Conservation (phyloP, 2,113 vertebrate genomes). For the Tichodroma muraria region DNA sequence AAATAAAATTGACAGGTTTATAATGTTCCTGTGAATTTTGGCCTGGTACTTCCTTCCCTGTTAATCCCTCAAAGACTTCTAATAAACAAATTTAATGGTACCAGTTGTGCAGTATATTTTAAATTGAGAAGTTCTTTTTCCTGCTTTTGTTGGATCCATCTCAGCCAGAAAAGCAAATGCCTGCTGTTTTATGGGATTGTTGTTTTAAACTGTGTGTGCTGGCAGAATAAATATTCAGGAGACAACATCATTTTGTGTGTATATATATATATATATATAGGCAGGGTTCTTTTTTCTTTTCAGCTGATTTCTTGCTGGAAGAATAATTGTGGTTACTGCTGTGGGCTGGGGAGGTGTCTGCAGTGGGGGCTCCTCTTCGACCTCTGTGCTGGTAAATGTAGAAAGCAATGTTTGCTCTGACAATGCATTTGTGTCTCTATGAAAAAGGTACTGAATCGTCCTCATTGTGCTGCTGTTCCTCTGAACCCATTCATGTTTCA, state of each 20-base stretch:
- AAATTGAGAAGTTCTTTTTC: background rate
- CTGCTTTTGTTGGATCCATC: background rate
- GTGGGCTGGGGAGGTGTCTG: background rate
- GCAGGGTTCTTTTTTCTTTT: background rate
- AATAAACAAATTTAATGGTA: background rate
- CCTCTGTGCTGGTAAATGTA: background rate
- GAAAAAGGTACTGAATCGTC: background rate
- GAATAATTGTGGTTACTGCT: background rate
- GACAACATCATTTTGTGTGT: background rate
- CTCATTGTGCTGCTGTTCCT: conserved; percentile 2
- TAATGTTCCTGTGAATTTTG: background rate
- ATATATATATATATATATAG: background rate
- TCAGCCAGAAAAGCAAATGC: background rate
- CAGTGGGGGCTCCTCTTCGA: background rate
- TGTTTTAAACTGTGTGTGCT: background rate
- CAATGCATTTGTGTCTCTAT: background rate
- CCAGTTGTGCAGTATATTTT: background rate
- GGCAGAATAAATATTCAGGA: background rate
- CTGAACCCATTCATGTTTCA: background rate
- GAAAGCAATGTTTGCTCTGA: background rate
- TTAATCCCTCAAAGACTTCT: background rate
- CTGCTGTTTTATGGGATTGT: background rate
- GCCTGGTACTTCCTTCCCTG: background rate
- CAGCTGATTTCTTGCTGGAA: background rate
- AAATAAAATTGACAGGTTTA: background rate